Base-by-base conservation (phyloP, 2,797 vertebrate species). In the Pseudochaenichthys georgianus region DNA sequence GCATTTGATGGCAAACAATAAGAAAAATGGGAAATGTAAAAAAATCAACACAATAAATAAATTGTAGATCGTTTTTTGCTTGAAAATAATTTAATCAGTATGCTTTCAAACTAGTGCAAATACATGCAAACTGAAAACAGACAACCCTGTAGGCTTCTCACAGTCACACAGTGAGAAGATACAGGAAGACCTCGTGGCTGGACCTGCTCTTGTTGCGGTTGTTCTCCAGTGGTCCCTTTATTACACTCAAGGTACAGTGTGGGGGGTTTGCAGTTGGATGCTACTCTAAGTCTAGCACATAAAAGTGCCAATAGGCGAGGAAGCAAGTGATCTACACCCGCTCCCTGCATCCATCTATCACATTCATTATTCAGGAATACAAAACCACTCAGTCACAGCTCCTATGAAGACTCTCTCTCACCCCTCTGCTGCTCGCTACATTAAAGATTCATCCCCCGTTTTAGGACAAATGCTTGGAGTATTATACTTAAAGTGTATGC, bases 301-400 rank as follows among this genome's bases (percentile, higher is more conserved):
- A 64, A 78, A 72, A 60, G 81, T 75, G 70, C 68, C 64, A 74
- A 17, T 12, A 52, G 72, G 73, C 21, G 2, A 31, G 53, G 57
- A 72, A 53, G 77, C 74, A 34, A 80, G 86, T 21, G 81, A 87
- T 78, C 71, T 76, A 73, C 81, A 58, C 63, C 75, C 42, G 61
- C 71, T 84, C 75, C 81, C 78, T 70, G 64, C 84, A 87, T 88
- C 88, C 88, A 92, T 89, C 90, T 87, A 78, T 74, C 86, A 81
- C 89, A 94, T 94, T 89, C 85, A 94, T 93, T 93, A 94, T 92
- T 94, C 85, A 93, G 57, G 81, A 88, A 88, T 92, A 90, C 88
- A 90, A 93, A 92, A 88, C 80, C 93, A 88, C 90, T 92, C 89
- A 87, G 89, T 87, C 88, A 90, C 85, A 91, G 91, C 90, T 87